Evolutionary conservation across 2,797 vertebrate genomes (phyloP).

Genomic region (Danio jaintianensis): DNA sequence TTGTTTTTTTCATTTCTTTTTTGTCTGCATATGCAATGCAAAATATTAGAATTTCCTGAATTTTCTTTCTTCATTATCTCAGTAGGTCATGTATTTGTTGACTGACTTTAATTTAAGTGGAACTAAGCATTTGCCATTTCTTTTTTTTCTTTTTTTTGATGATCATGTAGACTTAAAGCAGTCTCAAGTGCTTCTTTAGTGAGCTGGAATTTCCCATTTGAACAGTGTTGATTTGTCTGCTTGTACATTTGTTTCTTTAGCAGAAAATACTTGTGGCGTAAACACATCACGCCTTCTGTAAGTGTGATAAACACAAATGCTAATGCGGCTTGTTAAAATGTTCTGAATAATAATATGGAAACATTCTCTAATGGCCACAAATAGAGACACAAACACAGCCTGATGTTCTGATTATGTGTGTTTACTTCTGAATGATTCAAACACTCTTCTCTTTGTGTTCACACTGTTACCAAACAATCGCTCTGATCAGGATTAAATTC

Average conservation of each 20-base stretch:
- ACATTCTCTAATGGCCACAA: neutral
- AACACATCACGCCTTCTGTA: neutral
- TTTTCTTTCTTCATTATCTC: too few species aligned
- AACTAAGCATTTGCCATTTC: too few species aligned
- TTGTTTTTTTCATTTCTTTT: too few species aligned
- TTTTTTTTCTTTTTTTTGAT: neutral
- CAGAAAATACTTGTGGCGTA: neutral
- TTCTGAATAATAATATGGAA: neutral
- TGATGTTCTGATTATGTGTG: neutral
- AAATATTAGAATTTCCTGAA: too few species aligned
- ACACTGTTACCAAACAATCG: too few species aligned
- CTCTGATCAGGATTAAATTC: too few species aligned
- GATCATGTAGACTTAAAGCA: neutral
- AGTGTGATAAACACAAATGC: conserved; percentile 13
- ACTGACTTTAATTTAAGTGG: neutral
- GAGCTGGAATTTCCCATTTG: neutral
- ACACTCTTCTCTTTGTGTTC: too few species aligned
- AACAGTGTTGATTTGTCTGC: neutral
- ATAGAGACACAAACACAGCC: neutral
- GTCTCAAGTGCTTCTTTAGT: neutral
- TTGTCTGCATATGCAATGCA: too few species aligned
- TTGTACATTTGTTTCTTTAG: neutral
- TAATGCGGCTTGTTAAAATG: neutral
- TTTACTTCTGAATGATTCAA: too few species aligned
- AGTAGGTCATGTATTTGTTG: too few species aligned